Conservation (phyloP, 2,113 vertebrate genomes). For the Paramormyrops kingsleyae region DNA sequence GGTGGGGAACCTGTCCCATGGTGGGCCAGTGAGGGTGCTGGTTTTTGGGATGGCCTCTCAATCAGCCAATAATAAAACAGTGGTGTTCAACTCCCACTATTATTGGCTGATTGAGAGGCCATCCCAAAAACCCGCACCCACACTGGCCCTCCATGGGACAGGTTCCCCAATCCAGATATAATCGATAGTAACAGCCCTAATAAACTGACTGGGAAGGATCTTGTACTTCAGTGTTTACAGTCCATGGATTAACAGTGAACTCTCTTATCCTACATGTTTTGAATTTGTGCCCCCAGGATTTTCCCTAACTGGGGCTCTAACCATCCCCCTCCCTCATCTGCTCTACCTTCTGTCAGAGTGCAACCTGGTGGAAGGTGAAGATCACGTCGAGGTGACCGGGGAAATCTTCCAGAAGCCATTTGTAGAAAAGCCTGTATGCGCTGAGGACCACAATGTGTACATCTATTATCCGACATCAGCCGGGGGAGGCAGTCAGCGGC, state of each 20-base stretch:
- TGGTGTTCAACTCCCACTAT: too few relatives aligned
- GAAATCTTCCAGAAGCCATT: conserved; percentile 95
- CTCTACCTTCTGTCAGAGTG: conserved; percentile 68
- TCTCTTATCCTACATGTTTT: not conserved
- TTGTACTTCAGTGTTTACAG: not conserved
- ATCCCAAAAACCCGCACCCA: too few relatives aligned
- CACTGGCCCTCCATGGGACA: too few relatives aligned
- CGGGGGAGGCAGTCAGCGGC: conserved; percentile 92
- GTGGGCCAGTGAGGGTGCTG: too few relatives aligned
- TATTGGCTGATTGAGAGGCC: too few relatives aligned
- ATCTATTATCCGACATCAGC: conserved; percentile 98
- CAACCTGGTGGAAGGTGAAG: conserved; percentile 88
- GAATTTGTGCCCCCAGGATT: not conserved
- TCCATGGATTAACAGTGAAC: not conserved
- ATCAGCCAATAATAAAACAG: too few relatives aligned
- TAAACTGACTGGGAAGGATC: not conserved
- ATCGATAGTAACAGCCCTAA: too few relatives aligned
- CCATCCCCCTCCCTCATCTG: not conserved
- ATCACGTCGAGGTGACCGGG: conserved; percentile 95
- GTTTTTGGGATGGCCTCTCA: too few relatives aligned
- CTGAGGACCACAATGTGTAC: conserved; percentile 97
- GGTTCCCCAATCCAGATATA: too few relatives aligned
- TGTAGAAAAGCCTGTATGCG: conserved; percentile 96
- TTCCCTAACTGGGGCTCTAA: not conserved
- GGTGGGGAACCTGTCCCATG: too few relatives aligned